Conservation (phyloP, 2,113 vertebrate species). For the Mixornis gularis region DNA sequence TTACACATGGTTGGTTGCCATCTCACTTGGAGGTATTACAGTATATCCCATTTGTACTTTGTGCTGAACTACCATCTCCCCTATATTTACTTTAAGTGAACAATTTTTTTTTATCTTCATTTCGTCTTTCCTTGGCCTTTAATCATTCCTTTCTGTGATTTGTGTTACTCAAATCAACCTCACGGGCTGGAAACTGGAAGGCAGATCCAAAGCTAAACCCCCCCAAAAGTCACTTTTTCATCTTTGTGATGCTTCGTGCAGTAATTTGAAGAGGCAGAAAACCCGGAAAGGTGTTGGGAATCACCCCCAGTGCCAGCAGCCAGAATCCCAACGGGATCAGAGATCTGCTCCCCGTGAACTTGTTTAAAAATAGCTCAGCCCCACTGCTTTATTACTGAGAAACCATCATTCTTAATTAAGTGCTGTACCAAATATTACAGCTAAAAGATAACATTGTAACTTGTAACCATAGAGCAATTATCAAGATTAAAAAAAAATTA, state of each 20-base stretch:
- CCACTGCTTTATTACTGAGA: not conserved
- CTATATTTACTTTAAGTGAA: conserved; percentile 53
- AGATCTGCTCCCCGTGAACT: not conserved
- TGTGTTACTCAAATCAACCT: conserved; percentile 44
- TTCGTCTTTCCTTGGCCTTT: conserved; percentile 58
- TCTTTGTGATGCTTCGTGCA: fast-evolving
- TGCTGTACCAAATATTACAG: conserved; percentile 52
- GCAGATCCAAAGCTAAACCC: not conserved
- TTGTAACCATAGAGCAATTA: conserved; percentile 70
- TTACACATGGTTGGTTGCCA: conserved; percentile 91
- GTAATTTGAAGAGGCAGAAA: not conserved
- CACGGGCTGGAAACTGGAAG: conserved; percentile 72
- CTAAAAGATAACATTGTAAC: conserved; percentile 70
- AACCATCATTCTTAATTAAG: conserved; percentile 52
- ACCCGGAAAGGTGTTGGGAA: not conserved
- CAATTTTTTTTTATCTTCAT: conserved; percentile 22
- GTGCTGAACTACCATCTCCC: conserved; percentile 59
- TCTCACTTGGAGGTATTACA: conserved; percentile 94
- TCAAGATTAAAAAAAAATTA: conserved; percentile 64
- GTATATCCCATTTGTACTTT: conserved; percentile 78
- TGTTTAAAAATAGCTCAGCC: not conserved
- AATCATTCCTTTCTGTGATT: conserved; percentile 58
- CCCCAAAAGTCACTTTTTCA: not conserved
- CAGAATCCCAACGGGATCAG: not conserved
- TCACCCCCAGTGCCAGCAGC: not conserved